Base-by-base conservation (phyloP, 1,140 invertebrate species). In the Phymastichus coffea region DNA sequence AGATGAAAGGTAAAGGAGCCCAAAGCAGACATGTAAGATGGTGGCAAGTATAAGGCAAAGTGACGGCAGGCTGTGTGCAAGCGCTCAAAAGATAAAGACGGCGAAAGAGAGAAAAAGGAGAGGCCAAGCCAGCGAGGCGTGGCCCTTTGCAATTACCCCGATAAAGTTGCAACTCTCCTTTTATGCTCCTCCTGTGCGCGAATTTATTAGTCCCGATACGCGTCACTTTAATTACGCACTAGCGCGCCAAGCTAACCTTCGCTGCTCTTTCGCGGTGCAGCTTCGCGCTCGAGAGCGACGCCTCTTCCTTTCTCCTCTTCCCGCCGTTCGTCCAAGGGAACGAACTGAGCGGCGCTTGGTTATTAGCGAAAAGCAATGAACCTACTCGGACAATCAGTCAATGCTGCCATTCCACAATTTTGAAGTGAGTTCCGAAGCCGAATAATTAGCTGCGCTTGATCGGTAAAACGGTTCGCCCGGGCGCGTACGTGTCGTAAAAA, bases 111-210 rank as follows among this genome's bases (percentile, higher is more conserved):
- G 28, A 17, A 23, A 47, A 26, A 59, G 25, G 54, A 52, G 48
- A 17, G 14, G 66, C 67, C 63, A 70, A 70, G 67, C 72, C 71
- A 67, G 61, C 66, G 64, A 74, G 72, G 74, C 70, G 74, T 74
- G 73, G 71, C 69, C 70, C 60, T n/a, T 56, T 41, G 71, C 73
- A 77, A 77, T 77, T 77, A 74, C 66, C 73, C 70, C 66, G 73
- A 77, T 77, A 74, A 71, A 76, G 74, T 76, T 77, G 73, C 73
- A 74, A 75, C 73, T 70, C 71, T 73, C 70, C 70, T 71, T 77
- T 77, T 72, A 68, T 71, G 69, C 69, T 61, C 57, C 48, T 35
- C 62, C 63, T n/a, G n/a, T n/a, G 63, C 66, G 66, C 66, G 67
- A 77, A 76, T 76, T 77, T 77, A 75, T 77, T 75, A 73, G 65